A percentile compares a stretch with the other conserved stretches of the same genome.
These are phyloP conservation scores for Otolemur garnettii DNA, from an alignment of 2,113 vertebrate species.

Conservation along the genomic window DNA sequence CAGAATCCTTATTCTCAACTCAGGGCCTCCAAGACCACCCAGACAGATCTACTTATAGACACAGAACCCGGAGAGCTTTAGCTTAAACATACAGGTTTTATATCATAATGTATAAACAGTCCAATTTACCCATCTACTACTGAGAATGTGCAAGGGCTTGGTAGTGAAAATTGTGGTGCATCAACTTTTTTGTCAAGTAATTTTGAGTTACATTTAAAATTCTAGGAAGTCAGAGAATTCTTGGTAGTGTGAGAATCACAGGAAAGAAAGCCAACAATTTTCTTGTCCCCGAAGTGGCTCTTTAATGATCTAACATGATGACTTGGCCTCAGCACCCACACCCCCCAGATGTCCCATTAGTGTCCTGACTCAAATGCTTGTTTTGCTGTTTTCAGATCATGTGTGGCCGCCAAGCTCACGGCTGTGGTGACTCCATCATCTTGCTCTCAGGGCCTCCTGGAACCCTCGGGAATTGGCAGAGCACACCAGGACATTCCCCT, in stretches of 20 bases:
- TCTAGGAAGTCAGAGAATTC: conserved; percentile 24
- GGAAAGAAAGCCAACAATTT: background rate
- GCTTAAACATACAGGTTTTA: background rate
- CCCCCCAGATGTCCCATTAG: too few species aligned
- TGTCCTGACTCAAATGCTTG: background rate
- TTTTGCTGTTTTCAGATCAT: background rate
- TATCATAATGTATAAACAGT: background rate
- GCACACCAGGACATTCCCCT: background rate
- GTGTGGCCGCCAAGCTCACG: rapidly evolving
- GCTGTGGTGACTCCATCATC: too few species aligned
- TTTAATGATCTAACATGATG: background rate
- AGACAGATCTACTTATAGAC: background rate
- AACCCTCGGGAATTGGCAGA: background rate
- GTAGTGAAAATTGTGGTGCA: background rate
- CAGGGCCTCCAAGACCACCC: background rate
- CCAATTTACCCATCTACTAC: background rate
- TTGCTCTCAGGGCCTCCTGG: background rate
- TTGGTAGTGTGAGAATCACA: background rate
- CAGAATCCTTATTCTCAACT: background rate
- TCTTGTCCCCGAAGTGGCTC: background rate
- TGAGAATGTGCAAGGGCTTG: background rate
- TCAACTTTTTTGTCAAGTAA: background rate
- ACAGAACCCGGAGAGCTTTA: background rate
- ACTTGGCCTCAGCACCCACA: background rate
- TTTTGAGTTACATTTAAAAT: conserved; percentile 10